phyloP scores from a whole-genome alignment of 2,888 invertebrate genomes.

The Spilosoma lubricipeda region DNA sequence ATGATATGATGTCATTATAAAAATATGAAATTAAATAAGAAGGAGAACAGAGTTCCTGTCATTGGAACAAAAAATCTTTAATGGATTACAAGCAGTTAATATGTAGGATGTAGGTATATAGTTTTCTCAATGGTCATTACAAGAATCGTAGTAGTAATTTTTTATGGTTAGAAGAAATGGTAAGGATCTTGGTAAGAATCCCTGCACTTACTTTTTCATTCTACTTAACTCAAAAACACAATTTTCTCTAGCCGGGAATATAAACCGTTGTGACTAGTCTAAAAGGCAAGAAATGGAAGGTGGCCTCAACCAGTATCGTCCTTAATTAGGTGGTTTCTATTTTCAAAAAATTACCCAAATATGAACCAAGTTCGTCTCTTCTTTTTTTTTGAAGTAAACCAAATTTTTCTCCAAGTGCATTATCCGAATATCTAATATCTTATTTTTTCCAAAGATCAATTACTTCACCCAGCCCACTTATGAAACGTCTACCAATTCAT shows the following conservation, averaged over 20 bases:
- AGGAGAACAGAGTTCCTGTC: too few species aligned
- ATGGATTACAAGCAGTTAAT: too few species aligned
- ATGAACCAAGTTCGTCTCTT: background rate
- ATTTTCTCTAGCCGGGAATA: too few species aligned
- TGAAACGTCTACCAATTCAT: slow-evolving; percentile 66
- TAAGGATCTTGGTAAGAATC: too few species aligned
- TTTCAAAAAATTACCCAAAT: background rate
- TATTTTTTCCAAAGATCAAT: slow-evolving; percentile 71
- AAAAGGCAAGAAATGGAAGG: background rate
- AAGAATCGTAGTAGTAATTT: too few species aligned
- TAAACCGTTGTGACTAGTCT: too few species aligned
- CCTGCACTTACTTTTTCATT: too few species aligned
- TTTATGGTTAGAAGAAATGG: too few species aligned
- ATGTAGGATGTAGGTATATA: too few species aligned
- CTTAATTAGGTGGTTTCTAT: background rate
- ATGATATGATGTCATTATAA: background rate
- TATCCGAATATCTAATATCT: slow-evolving; percentile 6
- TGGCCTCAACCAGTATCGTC: background rate
- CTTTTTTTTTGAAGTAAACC: background rate
- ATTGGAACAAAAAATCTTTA: too few species aligned
- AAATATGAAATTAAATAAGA: background rate
- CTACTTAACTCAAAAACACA: too few species aligned
- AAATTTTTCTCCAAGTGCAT: background rate
- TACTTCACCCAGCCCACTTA: slow-evolving; percentile 74
- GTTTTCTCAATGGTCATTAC: too few species aligned